Base-by-base conservation (phyloP, 2,888 invertebrate species). In the Sarcophaga carnaria region DNA sequence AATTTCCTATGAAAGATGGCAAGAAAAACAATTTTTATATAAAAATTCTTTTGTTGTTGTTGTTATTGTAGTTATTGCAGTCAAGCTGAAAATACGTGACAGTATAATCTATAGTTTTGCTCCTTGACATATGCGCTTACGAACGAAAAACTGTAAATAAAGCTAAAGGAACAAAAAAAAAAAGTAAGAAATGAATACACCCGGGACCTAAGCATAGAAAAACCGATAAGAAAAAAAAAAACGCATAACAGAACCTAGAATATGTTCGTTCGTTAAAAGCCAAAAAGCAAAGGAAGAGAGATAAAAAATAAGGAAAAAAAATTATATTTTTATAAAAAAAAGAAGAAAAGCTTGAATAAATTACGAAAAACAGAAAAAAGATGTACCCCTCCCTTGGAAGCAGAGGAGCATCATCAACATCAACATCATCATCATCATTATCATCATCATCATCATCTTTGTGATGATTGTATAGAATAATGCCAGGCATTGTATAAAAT, bases 21-120 rank as follows among this genome's bases (percentile, higher is more conserved):
- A 77, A 76, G 70, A 77, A 82, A 82, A 77, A 60, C 59, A 59
- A 62, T 78, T 83, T 63, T 72, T 72, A 62, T 78, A 54, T 14
- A 66, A 37, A 60, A 20, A 14, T 54, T 54, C 27, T 62, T 72
- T n/a, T 59, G n/a, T 62, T 62, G 10, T 62, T 62, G 10, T 63
- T 63, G 27, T 59, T 25, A 11, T 75, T 67, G 12, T 70, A 20
- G 54, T 37, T 37, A 37, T 37, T 66, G 27, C 45, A 59, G 59
- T 70, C 54, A 17, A 54, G 64, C 75, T 84, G 79, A 75, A 79
- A 79, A 75, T 84, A 84, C 75, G 80, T 84, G 84, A 84, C 84
- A 85, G 76, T 77, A 85, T 85, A 85, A 85, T 85, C 80, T 80
- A 84, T 84, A 85, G 84, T 85, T 85, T 77, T 85, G 76, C 76